Base-by-base conservation (phyloP, 2,113 vertebrate genomes). In the Mesitornis unicolor region DNA sequence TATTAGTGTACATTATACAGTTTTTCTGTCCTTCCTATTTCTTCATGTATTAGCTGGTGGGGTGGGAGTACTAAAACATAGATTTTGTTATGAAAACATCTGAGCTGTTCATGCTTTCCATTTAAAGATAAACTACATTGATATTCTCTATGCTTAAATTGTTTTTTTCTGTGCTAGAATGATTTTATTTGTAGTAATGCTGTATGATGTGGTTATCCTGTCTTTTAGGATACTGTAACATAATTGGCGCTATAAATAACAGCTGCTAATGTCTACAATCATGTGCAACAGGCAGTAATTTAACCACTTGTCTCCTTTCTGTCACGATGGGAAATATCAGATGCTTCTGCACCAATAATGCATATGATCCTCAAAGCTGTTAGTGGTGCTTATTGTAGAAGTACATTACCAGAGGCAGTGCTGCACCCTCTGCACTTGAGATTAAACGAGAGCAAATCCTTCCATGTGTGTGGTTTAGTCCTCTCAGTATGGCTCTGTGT, bases 181-280 rank as follows among this genome's bases (percentile, higher is more conserved):
- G 51, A 77, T 84, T 96, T 90, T 90, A 84, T 80, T 93, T 96
- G 88, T 94, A 65, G 78, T 92, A 93, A 90, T 25, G 6, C 65
- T 89, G 36, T 57, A 25, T 92, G 85, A 88, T 4, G 9, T 92
- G 56, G 54, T 91, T 90, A 64, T 95, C 35, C 59, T 80, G 93
- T 65, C 83, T 86, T 93, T 92, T 87, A 88, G 94, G 93, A 94
- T 89, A 56, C 87, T 86, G 43, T 71, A 94, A 47, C 47, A 87
- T 87, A 93, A 90, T 74, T 90, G 69, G 40, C 63, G 45, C 87
- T 96, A 88, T 96, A 95, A 96, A 88, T 93, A 96, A 78, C 76
- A 89, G 60, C 79, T 86, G 69, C 45, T 94, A 89, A 90, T 96
- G 83, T 81, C 92, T 96, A 77, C 64, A 86, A 14, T 95, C 4